Percentiles rank a stretch among this genome's conserved stretches.
These are phyloP conservation scores for Myiothlypis chrysogaster DNA, from an alignment of 2,797 vertebrate genomes.

Conservation along the genomic window DNA sequence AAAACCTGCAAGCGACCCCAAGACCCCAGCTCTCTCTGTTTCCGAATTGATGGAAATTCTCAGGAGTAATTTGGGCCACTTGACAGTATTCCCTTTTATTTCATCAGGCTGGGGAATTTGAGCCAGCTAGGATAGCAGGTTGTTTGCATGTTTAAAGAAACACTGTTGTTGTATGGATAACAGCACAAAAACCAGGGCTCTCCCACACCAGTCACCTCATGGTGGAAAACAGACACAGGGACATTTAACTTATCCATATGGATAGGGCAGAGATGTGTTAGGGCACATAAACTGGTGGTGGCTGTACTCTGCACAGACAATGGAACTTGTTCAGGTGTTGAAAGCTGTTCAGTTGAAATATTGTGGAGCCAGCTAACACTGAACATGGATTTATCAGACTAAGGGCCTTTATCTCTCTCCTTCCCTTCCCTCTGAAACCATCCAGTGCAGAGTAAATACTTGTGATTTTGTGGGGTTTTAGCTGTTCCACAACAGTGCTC, in stretches of 20 bases:
- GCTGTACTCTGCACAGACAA: neutral
- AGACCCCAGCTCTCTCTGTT: neutral
- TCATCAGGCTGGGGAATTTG: neutral
- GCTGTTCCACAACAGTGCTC: neutral
- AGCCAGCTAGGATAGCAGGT: neutral
- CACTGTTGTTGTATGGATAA: neutral
- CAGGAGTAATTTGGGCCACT: neutral
- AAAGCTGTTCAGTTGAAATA: neutral
- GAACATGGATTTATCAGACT: neutral
- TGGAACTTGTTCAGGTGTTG: neutral
- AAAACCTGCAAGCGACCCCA: neutral
- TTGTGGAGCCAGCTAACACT: neutral
- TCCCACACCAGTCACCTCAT: neutral
- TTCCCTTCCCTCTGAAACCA: neutral
- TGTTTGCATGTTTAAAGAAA: neutral
- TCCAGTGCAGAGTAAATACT: neutral
- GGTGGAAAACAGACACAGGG: neutral
- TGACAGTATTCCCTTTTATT: neutral
- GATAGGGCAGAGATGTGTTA: neutral
- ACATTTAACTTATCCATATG: neutral
- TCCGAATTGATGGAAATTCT: neutral
- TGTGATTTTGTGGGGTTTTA: neutral
- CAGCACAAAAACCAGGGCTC: neutral
- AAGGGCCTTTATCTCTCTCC: neutral
- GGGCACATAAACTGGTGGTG: neutral